These are phyloP conservation scores for Formica exsecta DNA, from an alignment of 1,140 invertebrate genomes.

Conservation along the genomic window DNA sequence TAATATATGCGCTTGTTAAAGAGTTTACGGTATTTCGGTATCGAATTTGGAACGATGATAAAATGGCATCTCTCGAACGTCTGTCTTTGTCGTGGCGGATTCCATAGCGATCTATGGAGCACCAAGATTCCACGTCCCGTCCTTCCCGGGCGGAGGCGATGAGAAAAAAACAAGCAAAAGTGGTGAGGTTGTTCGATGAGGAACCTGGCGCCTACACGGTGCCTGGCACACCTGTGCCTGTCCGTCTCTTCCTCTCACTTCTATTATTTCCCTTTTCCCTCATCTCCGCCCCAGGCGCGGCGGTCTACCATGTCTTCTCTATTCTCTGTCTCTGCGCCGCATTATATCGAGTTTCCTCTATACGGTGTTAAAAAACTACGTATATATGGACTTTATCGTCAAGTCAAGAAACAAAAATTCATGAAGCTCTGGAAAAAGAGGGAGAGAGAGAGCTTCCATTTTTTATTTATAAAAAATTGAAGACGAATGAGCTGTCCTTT, in stretches of 20 bases:
- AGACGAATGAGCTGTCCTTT: not conserved
- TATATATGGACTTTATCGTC: not conserved
- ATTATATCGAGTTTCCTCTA: constrained; percentile 39
- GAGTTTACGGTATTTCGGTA: not conserved
- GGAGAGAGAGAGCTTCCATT: not conserved
- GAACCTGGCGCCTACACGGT: constrained; percentile 80
- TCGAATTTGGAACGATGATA: constrained; percentile 10
- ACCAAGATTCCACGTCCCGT: constrained; percentile 51
- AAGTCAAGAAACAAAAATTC: constrained; percentile 15
- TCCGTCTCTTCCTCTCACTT: constrained; percentile 68
- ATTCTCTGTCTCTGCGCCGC: constrained; percentile 49
- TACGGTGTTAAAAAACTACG: constrained; percentile 30
- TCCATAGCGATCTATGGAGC: constrained; percentile 38
- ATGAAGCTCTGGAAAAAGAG: no score
- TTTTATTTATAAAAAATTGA: constrained; percentile 8
- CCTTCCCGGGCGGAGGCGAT: constrained; percentile 30
- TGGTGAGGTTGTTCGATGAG: constrained; percentile 77
- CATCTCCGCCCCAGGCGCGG: constrained; percentile 31
- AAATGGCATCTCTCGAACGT: not conserved
- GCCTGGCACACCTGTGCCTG: constrained; percentile 80
- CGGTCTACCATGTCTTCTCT: constrained; percentile 47
- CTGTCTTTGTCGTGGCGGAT: not conserved
- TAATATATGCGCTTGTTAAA: not conserved
- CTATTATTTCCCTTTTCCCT: constrained; percentile 42
- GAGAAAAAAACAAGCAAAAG: constrained; percentile 47